Evolutionary conservation across 37 sponge, comb jelly and placozoan genomes (phyloP).

Genomic region (Diacarnus erythraeanus): DNA sequence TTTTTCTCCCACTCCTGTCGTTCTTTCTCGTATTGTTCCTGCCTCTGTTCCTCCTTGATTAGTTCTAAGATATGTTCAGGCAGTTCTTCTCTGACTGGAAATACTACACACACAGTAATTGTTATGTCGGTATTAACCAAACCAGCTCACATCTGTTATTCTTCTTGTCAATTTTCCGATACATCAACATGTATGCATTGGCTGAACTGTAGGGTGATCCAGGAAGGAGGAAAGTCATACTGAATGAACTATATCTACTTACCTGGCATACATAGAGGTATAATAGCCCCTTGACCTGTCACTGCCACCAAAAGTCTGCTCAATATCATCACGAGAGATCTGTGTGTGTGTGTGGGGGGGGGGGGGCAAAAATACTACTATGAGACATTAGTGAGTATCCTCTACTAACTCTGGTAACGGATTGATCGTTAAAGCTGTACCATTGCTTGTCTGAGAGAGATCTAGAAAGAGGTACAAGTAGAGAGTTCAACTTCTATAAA

Average conservation of each 20-base stretch:
- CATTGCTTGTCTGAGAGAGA: constrained; percentile 81
- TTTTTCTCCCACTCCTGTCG: constrained; percentile 67
- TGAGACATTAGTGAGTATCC: neutral
- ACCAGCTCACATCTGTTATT: constrained; percentile 48
- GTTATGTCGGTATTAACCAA: neutral
- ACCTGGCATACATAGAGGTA: constrained; percentile 78
- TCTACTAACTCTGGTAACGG: constrained; percentile 67
- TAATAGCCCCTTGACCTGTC: constrained; percentile 65
- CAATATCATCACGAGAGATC: constrained; percentile 69
- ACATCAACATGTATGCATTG: constrained; percentile 98
- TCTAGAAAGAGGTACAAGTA: constrained; percentile 31
- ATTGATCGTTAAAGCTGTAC: constrained; percentile 95
- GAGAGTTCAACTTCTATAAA: neutral
- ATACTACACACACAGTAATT: constrained; percentile 38
- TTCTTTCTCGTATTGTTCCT: constrained; percentile 44
- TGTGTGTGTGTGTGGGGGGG: neutral
- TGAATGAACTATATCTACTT: neutral
- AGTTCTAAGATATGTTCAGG: constrained; percentile 65
- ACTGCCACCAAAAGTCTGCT: constrained; percentile 80
- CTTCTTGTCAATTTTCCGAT: constrained; percentile 58
- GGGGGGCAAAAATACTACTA: neutral
- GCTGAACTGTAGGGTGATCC: constrained; percentile 67
- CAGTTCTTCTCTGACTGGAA: constrained; percentile 49
- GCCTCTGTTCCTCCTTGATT: constrained; percentile 47
- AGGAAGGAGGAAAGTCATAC: too few species aligned